A percentile compares a stretch with the other conserved stretches of the same genome.
Evolutionary conservation across 2,797 vertebrate species (phyloP).

Genomic region (Taenioides sp.): DNA sequence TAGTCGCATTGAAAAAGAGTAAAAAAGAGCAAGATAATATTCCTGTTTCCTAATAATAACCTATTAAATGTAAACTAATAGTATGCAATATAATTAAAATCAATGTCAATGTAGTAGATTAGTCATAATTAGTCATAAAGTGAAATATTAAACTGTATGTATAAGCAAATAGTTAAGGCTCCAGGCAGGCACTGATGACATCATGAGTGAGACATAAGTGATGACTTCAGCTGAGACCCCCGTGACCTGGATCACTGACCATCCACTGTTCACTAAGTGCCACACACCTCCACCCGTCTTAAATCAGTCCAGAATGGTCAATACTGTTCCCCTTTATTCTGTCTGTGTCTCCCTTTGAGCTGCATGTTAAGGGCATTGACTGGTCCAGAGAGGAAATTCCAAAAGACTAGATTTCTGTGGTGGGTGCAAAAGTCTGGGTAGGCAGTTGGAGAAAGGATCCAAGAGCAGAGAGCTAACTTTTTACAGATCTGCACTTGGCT

Average conservation of each 20-base stretch:
- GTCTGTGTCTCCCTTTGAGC: constrained; percentile 20
- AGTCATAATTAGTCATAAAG: neutral
- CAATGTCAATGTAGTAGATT: neutral
- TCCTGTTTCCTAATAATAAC: no score
- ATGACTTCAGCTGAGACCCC: constrained; percentile 61
- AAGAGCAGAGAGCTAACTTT: constrained; percentile 44
- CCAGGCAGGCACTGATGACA: constrained; percentile 25
- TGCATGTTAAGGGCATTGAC: constrained; percentile 47
- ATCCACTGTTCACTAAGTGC: constrained; percentile 24
- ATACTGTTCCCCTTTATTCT: constrained; percentile 17
- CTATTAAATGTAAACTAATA: neutral
- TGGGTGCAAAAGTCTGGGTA: constrained; percentile 66
- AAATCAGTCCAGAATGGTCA: neutral
- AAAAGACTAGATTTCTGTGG: constrained; percentile 67
- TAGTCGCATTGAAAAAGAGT: neutral
- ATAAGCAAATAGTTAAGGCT: neutral
- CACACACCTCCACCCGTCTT: neutral
- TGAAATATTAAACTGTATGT: neutral
- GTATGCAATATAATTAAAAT: neutral
- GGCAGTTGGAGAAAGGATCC: constrained; percentile 49
- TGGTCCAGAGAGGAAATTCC: constrained; percentile 74
- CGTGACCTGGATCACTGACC: constrained; percentile 48
- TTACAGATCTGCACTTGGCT: constrained; percentile 23
- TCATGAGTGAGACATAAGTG: constrained; percentile 30
- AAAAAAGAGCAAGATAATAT: neutral